Base-by-base conservation (phyloP, 2,888 invertebrate genomes). In the Leptarthrus brevirostris region DNA sequence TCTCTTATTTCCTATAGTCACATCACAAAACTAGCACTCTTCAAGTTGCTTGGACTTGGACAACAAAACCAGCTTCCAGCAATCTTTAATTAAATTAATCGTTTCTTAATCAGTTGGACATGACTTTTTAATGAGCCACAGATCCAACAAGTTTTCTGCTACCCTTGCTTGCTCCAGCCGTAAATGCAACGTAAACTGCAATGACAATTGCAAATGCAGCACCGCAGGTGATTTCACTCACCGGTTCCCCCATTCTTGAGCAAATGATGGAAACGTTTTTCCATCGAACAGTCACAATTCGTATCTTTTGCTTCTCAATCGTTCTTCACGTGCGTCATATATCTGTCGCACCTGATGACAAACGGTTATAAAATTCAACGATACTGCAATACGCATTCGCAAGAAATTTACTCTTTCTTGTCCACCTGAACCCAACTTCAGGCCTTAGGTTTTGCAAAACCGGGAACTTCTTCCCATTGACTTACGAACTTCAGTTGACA, bases 71-170 rank as follows among this genome's bases (percentile, higher is more conserved):
- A 53, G 71, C 18, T 54, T 24, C 20, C 20, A 40, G 54, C 36
- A 16, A 24, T 72, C 58, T 74, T 76, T 75, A 76, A 76, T 76
- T 76, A 76, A 76, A 75, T 74, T 76, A 76, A 76, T 76, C 74
- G 76, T 64, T 76, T 76, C 74, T 76, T 76, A 76, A 76, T 76
- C 76, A 74, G 72, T 69, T 49, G 36, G 58, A 76, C 75, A 75
- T 75, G 74, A 75, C 56, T 74, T 75, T 75, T 72, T 75, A 75
- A 75, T 75, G 75, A 75, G 72, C 52, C 52, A 14, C 70, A 54
- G n/a, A 26, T 20, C 36, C 61, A 66, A 53, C 56, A 70, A 20
- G 47, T 16, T 40, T 20, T 40, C 61, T 16, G 22, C 40, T 52
- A 20, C 22, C 18, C n/a, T n/a, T 52, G 52, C 44, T 5, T 18